phyloP scores from a whole-genome alignment of 1,140 invertebrate species.

The Parasteatoda tepidariorum region DNA sequence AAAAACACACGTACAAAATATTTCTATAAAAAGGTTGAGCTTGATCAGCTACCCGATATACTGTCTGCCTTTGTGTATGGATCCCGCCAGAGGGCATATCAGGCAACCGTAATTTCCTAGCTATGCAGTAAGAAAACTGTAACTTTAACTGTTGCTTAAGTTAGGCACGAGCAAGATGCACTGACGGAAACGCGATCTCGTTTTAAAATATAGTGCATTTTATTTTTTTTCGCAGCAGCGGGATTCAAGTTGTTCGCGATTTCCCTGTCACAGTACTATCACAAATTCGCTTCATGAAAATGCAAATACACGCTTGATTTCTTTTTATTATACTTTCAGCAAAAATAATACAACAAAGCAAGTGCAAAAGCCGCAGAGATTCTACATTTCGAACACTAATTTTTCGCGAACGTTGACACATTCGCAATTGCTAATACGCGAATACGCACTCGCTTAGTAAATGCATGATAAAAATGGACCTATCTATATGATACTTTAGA shows the following conservation, averaged over 20 bases:
- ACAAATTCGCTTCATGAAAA: constrained; percentile 3
- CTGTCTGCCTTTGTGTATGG: constrained; percentile 33
- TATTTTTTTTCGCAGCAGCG: neutral
- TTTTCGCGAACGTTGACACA: neutral
- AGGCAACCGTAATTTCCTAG: neutral
- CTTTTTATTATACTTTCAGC: neutral
- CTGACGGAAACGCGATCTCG: neutral
- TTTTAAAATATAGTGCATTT: neutral
- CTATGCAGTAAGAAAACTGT: neutral
- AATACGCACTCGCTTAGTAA: neutral
- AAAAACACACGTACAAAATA: neutral
- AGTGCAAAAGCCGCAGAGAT: neutral
- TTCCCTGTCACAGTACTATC: neutral
- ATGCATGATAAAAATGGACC: neutral
- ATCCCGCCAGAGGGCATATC: constrained; percentile 37
- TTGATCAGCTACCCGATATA: constrained; percentile 8
- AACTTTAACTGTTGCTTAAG: neutral
- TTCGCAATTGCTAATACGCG: neutral
- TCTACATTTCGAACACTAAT: neutral
- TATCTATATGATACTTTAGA: neutral
- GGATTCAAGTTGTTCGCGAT: neutral
- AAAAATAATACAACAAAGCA: neutral
- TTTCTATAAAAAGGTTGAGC: neutral
- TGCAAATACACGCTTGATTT: neutral
- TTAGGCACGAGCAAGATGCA: constrained; percentile 5